Evolutionary conservation across 2,888 invertebrate genomes (phyloP), one percentile per base, ranked within the genome.

Genomic region (Tipula helvola): DNA sequence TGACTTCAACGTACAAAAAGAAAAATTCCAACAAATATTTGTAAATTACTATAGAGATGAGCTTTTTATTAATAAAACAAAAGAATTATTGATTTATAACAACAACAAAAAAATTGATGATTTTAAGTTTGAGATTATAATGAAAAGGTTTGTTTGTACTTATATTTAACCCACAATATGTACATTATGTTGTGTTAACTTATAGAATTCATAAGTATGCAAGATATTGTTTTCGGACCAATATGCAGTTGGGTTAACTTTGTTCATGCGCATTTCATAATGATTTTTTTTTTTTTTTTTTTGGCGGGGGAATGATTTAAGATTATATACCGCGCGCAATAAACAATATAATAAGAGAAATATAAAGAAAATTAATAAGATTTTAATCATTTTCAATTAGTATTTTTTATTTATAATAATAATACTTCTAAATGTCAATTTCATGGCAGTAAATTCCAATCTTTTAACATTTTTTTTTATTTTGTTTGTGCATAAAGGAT

Each of bases 321-420:
- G 71, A 71, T 71, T 71, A 16, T 28, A 52, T 28, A 52, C 52
- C 16, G 52, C 52, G 52, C 52, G 52, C 52, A 52, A 16, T 52
- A 52, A 52, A 16, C 52, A n/a, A 52, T 57, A 28, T 28, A 57
- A 57, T 57, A 57, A 16, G 16, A 57, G 52, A 57, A 57, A 57
- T 57, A 57, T 57, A 16, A 57, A 7, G 39, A 18, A 71, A 71
- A 71, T 71, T 71, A 71, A 71, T 28, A 71, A 71, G 71, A 71
- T 71, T 71, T 71, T 71, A 71, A 71, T 71, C 71, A 71, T 71
- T 71, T 71, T 71, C 71, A 71, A 71, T 71, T 71, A 71, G 71
- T 71, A 71, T 71, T 28, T 28, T 71, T 71, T 71, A 71, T 57
- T 57, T 16, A 28, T 28, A 71, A 71, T 71, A 71, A 71, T 71